A percentile compares a stretch with the other conserved stretches of the same genome.
Evolutionary conservation across 2,888 invertebrate species (phyloP).

Genomic region (Brachynemurus nebulosus): DNA sequence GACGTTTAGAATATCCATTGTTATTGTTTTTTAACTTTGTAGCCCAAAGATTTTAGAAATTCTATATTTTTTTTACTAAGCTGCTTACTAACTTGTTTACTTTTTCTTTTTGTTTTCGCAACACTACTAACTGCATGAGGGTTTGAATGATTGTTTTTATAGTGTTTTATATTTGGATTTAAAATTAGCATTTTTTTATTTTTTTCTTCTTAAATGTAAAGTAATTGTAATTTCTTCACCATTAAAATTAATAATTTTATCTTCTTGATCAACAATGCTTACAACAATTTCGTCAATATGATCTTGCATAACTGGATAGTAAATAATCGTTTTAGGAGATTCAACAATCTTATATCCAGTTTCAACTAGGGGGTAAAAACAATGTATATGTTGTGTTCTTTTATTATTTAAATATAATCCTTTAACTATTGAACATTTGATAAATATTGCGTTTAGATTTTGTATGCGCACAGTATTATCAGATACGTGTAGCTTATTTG

Average conservation of each 20-base stretch:
- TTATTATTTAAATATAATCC: neutral
- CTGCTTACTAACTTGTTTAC: no score
- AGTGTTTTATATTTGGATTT: no score
- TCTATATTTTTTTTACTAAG: neutral
- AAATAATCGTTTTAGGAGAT: slow-evolving; percentile 7
- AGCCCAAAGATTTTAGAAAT: neutral
- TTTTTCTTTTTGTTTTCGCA: no score
- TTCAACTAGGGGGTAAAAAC: neutral
- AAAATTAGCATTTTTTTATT: no score
- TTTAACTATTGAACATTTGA: neutral
- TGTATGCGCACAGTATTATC: neutral
- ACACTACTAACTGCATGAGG: no score
- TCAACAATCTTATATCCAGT: slow-evolving; percentile 7
- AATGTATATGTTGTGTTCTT: neutral
- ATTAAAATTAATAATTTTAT: slow-evolving; percentile 5
- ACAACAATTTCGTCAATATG: slow-evolving; percentile 3
- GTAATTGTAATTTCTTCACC: slow-evolving; percentile 1
- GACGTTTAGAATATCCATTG: neutral
- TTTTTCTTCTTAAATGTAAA: slow-evolving; percentile 1
- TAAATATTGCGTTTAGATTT: neutral
- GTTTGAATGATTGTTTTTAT: no score
- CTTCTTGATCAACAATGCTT: slow-evolving; percentile 7
- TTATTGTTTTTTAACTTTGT: neutral
- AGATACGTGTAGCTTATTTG: neutral
- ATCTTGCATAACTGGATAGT: slow-evolving; percentile 6